Evolutionary conservation across 2,888 invertebrate species (phyloP), one percentile per base, ranked within the genome.

Genomic region (Petrolisthes manimaculis): DNA sequence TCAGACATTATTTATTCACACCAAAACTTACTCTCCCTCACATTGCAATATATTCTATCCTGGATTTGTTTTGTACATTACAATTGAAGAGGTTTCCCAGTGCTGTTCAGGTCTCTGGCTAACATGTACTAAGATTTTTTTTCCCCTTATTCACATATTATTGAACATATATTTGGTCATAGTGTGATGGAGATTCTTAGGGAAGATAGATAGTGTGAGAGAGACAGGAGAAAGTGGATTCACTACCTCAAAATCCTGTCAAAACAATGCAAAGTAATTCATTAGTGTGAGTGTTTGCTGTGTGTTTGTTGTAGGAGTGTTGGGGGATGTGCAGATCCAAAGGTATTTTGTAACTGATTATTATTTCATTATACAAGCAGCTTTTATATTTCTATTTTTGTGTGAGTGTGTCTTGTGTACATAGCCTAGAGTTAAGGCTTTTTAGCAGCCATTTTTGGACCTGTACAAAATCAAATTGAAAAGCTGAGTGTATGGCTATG

Each of bases 181-280:
- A 37, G 37, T 37, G 37, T 37, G 37, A 37, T 37, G 37, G 37
- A 37, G 37, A 37, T 37, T 37, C 61, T 18, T 12, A 61, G 61
- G 9, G 61, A 12, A 12, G 61, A 61, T 61, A 12, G 61, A 18
- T 61, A 12, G 61, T 61, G 18, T 12, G 61, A 12, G 61, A 12
- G 61, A 61, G 61, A 61, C 61, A 61, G 61, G 61, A 61, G 18
- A 61, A 18, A 61, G 61, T 61, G 61, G 61, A 61, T 61, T 71
- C 71, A 14, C 6, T 71, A 12, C 14, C 71, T 71, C 21, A 12
- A 6, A n/a, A 71, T n/a, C 71, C 71, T 71, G 71, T 71, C 71
- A n/a, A 71, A 71, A n/a, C 71, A 71, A 71, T 71, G 71, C 71
- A 71, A 37, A 71, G 71, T 71, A 71, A 21, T n/a, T 61, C 9